phyloP scores from a whole-genome alignment of 2,113 vertebrate species.

The Oncorhynchus tshawytscha region DNA sequence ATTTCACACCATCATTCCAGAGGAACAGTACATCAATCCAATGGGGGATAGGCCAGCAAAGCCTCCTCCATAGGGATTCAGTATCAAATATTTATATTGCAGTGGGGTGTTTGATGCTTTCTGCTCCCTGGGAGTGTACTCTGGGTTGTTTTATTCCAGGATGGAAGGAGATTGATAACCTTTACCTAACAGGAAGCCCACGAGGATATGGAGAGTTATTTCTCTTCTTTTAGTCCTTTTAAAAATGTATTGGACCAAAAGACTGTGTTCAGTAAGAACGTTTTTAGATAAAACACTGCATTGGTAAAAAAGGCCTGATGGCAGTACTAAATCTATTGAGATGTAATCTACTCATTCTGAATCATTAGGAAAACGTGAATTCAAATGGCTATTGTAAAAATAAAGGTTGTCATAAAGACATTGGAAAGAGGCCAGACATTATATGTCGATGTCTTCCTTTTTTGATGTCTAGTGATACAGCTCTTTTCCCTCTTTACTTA shows the following conservation, averaged over 20 bases:
- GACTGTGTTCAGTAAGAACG: not conserved
- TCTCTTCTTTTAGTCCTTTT: not conserved
- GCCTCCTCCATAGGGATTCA: conserved; percentile 30
- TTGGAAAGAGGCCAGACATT: conserved; percentile 2
- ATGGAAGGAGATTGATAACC: conserved; percentile 15
- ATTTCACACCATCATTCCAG: conserved; percentile 33
- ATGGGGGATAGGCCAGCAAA: conserved; percentile 42
- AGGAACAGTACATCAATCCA: conserved; percentile 40
- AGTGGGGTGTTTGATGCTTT: conserved; percentile 49
- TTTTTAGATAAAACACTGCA: not conserved
- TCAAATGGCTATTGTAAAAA: not conserved
- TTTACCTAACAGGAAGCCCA: conserved; percentile 7
- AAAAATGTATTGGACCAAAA: not conserved
- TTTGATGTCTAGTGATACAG: conserved; percentile 16
- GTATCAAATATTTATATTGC: conserved; percentile 60
- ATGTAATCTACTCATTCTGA: not conserved
- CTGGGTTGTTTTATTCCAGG: conserved; percentile 13
- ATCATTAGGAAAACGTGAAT: not conserved
- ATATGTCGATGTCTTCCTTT: not conserved
- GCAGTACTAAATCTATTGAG: not conserved
- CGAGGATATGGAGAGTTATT: not conserved
- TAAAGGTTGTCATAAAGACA: not conserved
- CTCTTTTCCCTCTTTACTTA: conserved; percentile 6
- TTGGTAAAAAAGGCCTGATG: not conserved
- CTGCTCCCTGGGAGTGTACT: conserved; percentile 22